Conservation (phyloP, 2,888 invertebrate genomes). For the Cryptus viduatorius region DNA sequence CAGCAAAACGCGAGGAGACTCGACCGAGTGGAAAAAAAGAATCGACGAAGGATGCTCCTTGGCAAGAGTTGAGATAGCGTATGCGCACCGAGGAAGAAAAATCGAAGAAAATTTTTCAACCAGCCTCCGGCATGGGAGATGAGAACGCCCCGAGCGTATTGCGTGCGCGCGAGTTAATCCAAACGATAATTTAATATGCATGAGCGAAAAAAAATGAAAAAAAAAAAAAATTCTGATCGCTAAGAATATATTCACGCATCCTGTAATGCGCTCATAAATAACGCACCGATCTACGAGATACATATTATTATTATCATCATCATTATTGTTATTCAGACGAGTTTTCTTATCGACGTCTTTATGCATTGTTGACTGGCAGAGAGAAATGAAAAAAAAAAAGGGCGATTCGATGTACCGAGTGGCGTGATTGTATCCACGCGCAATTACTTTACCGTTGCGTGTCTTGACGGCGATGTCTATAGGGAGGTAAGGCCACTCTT, state of each 20-base stretch:
- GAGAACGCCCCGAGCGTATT: conserved; percentile 38
- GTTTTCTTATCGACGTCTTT: conserved; percentile 37
- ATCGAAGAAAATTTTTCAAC: conserved; percentile 12
- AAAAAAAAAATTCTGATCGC: conserved; percentile 9
- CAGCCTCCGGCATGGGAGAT: conserved; percentile 7
- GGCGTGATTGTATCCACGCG: conserved; percentile 38
- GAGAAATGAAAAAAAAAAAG: background rate
- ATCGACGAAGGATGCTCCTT: conserved; percentile 31
- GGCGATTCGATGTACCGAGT: conserved; percentile 26
- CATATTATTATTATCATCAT: background rate
- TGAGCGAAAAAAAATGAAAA: conserved; percentile 32
- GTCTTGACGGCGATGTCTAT: conserved; percentile 25
- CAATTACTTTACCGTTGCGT: conserved; percentile 52
- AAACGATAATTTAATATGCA: conserved; percentile 51
- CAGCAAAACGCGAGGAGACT: conserved; percentile 33
- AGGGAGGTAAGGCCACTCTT: conserved; percentile 1
- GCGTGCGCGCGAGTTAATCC: conserved; percentile 55
- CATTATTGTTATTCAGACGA: conserved; percentile 20
- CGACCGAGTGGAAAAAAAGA: conserved; percentile 40
- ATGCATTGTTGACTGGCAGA: conserved; percentile 33
- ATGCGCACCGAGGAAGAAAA: background rate
- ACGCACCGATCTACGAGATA: conserved; percentile 5
- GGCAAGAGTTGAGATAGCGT: conserved; percentile 15
- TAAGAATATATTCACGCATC: conserved; percentile 8
- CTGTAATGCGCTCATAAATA: conserved; percentile 17